phyloP scores from a whole-genome alignment of 1,140 invertebrate genomes.

The Popillia japonica region DNA sequence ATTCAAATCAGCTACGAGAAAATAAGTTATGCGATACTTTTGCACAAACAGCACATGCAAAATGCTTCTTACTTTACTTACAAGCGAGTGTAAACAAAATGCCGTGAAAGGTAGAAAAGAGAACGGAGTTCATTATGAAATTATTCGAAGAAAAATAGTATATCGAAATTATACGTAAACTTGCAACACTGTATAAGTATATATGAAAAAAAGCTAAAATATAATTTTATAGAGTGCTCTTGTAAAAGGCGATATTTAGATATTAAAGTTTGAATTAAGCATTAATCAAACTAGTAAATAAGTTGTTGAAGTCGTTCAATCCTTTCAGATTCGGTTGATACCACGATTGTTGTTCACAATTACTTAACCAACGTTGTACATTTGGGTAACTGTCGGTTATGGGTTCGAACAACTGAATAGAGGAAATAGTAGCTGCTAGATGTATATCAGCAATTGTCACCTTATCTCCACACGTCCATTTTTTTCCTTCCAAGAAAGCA shows the following conservation, averaged over 20 bases:
- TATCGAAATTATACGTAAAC: too few species aligned
- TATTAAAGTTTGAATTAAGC: not conserved
- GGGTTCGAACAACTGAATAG: not conserved
- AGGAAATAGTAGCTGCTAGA: not conserved
- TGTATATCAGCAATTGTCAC: conserved; percentile 20
- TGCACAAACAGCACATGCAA: too few species aligned
- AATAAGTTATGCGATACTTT: too few species aligned
- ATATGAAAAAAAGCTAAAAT: too few species aligned
- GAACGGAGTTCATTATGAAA: too few species aligned
- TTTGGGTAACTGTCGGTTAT: conserved; percentile 28
- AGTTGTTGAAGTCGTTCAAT: not conserved
- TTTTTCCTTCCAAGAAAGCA: conserved; percentile 16
- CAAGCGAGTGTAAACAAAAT: too few species aligned
- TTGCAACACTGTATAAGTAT: too few species aligned
- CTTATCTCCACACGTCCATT: not conserved
- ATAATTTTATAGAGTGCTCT: too few species aligned
- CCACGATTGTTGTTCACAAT: conserved; percentile 11
- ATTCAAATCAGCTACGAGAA: too few species aligned
- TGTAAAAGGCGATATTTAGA: not conserved
- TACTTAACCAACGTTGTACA: conserved; percentile 1
- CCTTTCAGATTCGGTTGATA: conserved; percentile 22
- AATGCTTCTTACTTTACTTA: too few species aligned
- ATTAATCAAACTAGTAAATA: conserved; percentile 23
- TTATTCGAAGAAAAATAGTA: too few species aligned
- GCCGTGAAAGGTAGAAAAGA: too few species aligned